Conservation (phyloP, 2,113 vertebrate genomes). For the Acrocephalus arundinaceus region DNA sequence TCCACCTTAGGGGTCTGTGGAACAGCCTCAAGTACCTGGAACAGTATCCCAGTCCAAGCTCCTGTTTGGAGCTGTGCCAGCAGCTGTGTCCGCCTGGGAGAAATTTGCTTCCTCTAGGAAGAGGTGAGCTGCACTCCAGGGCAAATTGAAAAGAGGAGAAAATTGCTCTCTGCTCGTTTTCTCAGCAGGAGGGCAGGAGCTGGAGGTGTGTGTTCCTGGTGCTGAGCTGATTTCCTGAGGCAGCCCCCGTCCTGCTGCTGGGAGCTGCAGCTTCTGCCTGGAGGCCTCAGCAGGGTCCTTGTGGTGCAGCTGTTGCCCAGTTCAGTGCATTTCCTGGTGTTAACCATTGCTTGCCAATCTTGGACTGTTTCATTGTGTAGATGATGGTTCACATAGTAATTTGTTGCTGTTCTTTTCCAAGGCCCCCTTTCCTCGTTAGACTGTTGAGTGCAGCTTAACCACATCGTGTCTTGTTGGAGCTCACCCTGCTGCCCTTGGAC, state of each 20-base stretch:
- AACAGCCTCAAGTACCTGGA: background rate
- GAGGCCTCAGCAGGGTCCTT: accelerated
- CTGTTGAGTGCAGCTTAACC: background rate
- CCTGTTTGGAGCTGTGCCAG: background rate
- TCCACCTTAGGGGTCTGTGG: accelerated
- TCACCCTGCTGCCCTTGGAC: background rate
- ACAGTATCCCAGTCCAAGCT: background rate
- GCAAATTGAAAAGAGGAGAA: background rate
- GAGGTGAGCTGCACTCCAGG: background rate
- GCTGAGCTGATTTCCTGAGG: background rate
- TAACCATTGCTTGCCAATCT: background rate
- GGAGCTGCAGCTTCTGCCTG: background rate
- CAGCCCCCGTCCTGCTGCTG: accelerated
- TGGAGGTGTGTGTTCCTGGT: background rate
- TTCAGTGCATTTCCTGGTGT: background rate
- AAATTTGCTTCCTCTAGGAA: background rate
- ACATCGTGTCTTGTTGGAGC: accelerated
- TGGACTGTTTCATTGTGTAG: background rate
- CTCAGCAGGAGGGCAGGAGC: background rate
- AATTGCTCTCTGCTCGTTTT: background rate
- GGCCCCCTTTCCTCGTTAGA: background rate
- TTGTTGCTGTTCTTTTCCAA: background rate
- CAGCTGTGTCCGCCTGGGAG: background rate
- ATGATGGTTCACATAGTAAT: background rate
- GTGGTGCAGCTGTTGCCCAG: too few species aligned